Evolutionary conservation across 2,888 invertebrate species (phyloP).

Genomic region (Linyphia triangularis): DNA sequence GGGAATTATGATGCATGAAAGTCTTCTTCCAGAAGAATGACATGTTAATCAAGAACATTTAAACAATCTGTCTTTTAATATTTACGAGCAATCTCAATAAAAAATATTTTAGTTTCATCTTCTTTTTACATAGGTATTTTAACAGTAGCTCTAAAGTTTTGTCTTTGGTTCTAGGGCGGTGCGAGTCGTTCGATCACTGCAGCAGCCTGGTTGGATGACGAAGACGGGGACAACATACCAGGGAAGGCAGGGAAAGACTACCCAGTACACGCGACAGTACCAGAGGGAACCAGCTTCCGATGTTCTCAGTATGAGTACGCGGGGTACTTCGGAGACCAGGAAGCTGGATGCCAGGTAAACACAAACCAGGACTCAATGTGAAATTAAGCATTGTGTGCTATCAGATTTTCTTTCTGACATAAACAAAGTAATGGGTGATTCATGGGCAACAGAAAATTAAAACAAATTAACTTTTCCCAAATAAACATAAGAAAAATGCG

Average conservation of each 20-base stretch:
- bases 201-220: conserved; percentile 50
- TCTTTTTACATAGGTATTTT: too few relatives aligned
- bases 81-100: too few relatives aligned
- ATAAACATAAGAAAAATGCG: too few relatives aligned
- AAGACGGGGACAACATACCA: conserved; percentile 69
- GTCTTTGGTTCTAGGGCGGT: too few relatives aligned
- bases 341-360: conserved; percentile 68
- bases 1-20: too few relatives aligned
- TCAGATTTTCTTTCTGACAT: background rate
- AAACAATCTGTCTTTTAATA: too few relatives aligned
- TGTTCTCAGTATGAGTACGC: conserved; percentile 67
- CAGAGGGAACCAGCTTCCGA: conserved; percentile 54
- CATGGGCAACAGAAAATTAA: background rate
- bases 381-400: background rate
- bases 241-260: conserved; percentile 68
- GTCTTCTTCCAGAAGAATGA: too few relatives aligned
- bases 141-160: too few relatives aligned
- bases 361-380: background rate
- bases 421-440: background rate
- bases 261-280: conserved; percentile 57
- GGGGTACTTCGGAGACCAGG: conserved; percentile 70
- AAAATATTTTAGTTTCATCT: too few relatives aligned
- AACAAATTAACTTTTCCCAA: too few relatives aligned
- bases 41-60: too few relatives aligned
- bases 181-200: too few relatives aligned